These are phyloP conservation scores for Cossypha dichroa DNA, from an alignment of 2,797 vertebrate species.

Conservation along the genomic window DNA sequence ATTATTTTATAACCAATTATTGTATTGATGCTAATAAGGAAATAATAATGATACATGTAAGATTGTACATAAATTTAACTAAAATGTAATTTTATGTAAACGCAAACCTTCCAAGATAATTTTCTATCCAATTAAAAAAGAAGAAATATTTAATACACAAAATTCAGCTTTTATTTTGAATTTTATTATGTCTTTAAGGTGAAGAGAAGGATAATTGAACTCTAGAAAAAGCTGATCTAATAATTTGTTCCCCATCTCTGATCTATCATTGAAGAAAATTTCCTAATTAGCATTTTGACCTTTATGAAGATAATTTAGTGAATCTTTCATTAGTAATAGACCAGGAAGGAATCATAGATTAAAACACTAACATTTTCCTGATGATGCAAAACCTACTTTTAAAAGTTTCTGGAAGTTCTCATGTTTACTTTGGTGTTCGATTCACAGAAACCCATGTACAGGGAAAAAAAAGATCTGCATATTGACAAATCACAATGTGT, in stretches of 20 bases:
- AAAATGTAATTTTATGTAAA: background rate
- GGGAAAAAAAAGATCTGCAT: background rate
- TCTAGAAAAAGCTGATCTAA: constrained; percentile 48
- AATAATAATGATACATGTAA: background rate
- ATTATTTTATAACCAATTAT: background rate
- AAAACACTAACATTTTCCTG: constrained; percentile 6
- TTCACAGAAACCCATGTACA: background rate
- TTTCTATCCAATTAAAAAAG: background rate
- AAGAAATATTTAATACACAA: background rate
- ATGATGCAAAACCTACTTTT: constrained; percentile 6
- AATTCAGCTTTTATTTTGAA: background rate
- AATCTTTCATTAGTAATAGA: constrained; percentile 62
- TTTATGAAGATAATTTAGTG: constrained; percentile 67
- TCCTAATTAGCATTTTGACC: constrained; percentile 73
- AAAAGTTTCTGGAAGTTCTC: background rate
- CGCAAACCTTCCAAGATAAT: background rate
- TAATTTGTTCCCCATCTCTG: constrained; percentile 42
- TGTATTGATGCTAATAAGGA: background rate
- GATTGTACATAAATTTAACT: background rate
- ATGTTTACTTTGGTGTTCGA: background rate
- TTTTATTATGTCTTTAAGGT: background rate
- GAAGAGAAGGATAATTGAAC: background rate
- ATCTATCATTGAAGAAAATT: constrained; percentile 59
- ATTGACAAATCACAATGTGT: background rate
- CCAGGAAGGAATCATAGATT: constrained; percentile 15